Base-by-base conservation (phyloP, 1,140 invertebrate genomes). In the Drosophila parvula region DNA sequence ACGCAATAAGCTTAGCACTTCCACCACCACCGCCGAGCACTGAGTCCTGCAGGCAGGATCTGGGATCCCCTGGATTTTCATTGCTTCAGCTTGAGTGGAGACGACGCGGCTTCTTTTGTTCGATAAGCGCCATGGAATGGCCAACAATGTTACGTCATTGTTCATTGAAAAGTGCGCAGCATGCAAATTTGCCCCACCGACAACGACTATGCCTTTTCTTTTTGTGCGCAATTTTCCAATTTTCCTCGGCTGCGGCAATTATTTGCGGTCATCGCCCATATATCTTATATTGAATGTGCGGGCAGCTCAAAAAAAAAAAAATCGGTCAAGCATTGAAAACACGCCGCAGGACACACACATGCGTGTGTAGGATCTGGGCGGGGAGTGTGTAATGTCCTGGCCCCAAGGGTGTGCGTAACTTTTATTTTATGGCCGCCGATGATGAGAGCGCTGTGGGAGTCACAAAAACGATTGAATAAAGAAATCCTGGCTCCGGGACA, bases 391-490 rank as follows among this genome's bases (percentile, higher is more conserved):
- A 74, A 86, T 86, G 77, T 73, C 69, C 69, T 83, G 74, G 79
- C 79, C 88, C 74, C 89, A 57, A 67, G 89, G 89, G 89, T 90
- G 85, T 90, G 76, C 78, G 80, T 90, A 91, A 91, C 81, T 91
- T 91, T 91, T 90, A 90, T 91, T 91, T 91, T 91, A 91, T 91
- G 89, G 81, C 78, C 56, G 68, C 83, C 56, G 81, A 84, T 91
- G 89, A 91, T 91, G 89, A 77, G 70, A 78, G 67, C 84, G 76
- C 79, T 75, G 58, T 71, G 86, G 85, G 81, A 81, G 75, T 78
- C 80, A 74, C 78, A 90, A 86, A 81, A 90, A 63, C 86, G 84
- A 90, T 90, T 90, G 85, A 90, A 90, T 82, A 90, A 79, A 90
- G 75, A 88, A 88, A 89, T 86, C 79, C 62, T 34, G 47, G 55